Conservation (phyloP, 2,113 vertebrate genomes). For the Hippocampus abdominalis region DNA sequence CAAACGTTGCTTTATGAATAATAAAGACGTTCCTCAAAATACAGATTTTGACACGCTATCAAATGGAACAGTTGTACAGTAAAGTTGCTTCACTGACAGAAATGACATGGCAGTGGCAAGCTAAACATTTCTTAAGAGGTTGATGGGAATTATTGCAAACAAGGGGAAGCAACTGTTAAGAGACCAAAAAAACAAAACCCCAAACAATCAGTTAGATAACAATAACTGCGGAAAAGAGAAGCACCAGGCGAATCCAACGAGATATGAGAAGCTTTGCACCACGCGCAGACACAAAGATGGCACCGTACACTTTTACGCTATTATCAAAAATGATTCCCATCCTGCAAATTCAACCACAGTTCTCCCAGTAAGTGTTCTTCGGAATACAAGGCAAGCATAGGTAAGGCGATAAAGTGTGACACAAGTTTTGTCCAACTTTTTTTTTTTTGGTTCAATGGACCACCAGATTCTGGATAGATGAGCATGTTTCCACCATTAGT, state of each 20-base stretch:
- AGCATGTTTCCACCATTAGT: not conserved
- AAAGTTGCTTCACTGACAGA: slow-evolving; percentile 39
- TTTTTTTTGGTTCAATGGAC: not conserved
- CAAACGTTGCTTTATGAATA: slow-evolving; percentile 54
- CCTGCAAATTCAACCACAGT: slow-evolving; percentile 37
- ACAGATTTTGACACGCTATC: slow-evolving; percentile 45
- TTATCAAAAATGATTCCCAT: slow-evolving; percentile 42
- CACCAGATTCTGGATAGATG: not conserved
- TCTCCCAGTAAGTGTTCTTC: slow-evolving; percentile 32
- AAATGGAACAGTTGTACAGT: slow-evolving; percentile 35
- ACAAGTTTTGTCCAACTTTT: not conserved
- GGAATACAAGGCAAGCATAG: slow-evolving; percentile 48
- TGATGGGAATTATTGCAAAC: slow-evolving; percentile 50
- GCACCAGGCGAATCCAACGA: slow-evolving; percentile 49
- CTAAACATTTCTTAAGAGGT: slow-evolving; percentile 20
- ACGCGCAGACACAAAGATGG: slow-evolving; percentile 50
- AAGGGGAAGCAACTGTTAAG: slow-evolving; percentile 37
- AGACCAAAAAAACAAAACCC: slow-evolving; percentile 31
- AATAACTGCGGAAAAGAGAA: slow-evolving; percentile 33
- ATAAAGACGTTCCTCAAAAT: slow-evolving; percentile 57
- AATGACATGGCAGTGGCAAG: slow-evolving; percentile 36
- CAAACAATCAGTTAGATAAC: slow-evolving; percentile 12
- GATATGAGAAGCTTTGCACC: slow-evolving; percentile 21
- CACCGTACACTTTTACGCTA: slow-evolving; percentile 27
- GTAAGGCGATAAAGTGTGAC: slow-evolving; percentile 58